Base-by-base conservation (phyloP, 2,888 invertebrate genomes). In the Tenthredo scrophulariae region DNA sequence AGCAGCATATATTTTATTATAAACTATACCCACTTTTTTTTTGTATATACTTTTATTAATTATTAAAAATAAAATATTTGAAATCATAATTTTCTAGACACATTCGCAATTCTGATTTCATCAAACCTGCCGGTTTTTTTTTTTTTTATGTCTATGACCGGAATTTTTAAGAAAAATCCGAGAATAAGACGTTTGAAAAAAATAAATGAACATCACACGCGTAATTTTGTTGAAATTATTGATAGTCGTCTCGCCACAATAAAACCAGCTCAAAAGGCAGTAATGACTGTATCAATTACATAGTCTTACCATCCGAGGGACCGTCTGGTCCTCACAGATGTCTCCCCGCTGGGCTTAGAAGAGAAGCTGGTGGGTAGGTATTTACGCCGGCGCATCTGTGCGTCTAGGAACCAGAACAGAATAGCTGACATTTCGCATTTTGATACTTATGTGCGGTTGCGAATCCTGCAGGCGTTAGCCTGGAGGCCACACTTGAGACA, bases 231-330 rank as follows among this genome's bases (percentile, higher is more conserved):
- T 29, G 77, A 77, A 77, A 77, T 50, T 54, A 54, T 33, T 50
- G 29, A 77, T 29, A 50, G 77, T 77, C 46, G 77, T 77, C 77
- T 77, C 77, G 77, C 77, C 77, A 18, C 77, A 50, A 77, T 77
- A 77, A 77, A 77, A 77, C 46, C 18, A 77, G 18, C 33, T 77
- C 29, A 33, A 77, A 77, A 18, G n/a, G 9, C 29, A 77, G 80
- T 62, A 80, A 80, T 80, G 62, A 80, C 80, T 40, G 80, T 80
- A 80, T 80, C 80, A 80, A 80, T 80, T 80, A 80, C 80, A 80
- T 40, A 40, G 58, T 62, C 80, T 80, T 80, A 22, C 62, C 40
- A 40, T 62, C n/a, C 40, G 62, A 58, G 22, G 58, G 58, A 58
- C 80, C 80, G 80, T 80, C 58, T 80, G 80, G 80, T 80, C 58